Conservation (phyloP, 2,888 invertebrate genomes). For the Aphidius colemani region DNA sequence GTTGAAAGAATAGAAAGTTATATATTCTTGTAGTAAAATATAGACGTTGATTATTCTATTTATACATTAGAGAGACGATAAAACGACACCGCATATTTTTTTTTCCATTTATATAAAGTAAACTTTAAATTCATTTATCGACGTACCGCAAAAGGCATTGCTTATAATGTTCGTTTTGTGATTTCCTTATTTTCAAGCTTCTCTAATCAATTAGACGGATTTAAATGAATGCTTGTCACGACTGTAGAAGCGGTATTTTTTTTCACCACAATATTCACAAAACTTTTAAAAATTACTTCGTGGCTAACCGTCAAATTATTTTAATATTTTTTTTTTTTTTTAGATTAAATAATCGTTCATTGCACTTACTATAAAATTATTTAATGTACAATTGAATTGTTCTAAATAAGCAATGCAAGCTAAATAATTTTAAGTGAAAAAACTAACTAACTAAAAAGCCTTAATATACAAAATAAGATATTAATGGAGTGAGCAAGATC, state of each 20-base stretch:
- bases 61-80: no score
- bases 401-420: no score
- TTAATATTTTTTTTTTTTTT: conserved; percentile 16
- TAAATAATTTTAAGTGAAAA: background rate
- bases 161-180: background rate
- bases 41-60: no score
- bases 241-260: conserved; percentile 30
- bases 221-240: conserved; percentile 35
- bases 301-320: conserved; percentile 34
- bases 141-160: conserved; percentile 13
- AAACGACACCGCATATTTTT: no score
- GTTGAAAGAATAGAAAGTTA: no score
- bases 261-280: conserved; percentile 26
- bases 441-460: background rate
- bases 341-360: conserved; percentile 21
- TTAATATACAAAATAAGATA: no score
- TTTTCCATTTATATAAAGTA: no score
- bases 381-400: no score
- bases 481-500: no score
- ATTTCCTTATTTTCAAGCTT: conserved; percentile 36
- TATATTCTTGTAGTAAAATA: no score
- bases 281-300: conserved; percentile 37
- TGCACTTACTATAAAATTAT: conserved; percentile 2
- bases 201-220: conserved; percentile 37
- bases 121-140: conserved; percentile 17